Base-by-base conservation (phyloP, 23 tunicate genomes). In the Halocynthia aurantium region DNA sequence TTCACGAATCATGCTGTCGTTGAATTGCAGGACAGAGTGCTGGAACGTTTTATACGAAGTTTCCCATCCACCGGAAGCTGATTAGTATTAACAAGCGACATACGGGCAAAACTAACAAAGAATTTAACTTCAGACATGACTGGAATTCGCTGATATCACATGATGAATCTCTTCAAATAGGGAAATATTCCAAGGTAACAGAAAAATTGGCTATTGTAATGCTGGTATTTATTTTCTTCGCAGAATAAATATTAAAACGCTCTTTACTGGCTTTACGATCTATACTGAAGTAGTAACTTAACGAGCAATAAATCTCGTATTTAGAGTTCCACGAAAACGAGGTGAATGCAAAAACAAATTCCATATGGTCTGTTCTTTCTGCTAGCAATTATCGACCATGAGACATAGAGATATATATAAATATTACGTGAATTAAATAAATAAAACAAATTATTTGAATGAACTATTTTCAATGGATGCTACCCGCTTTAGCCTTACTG, bases 81-180 rank as follows among this genome's bases (percentile, higher is more conserved):
- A 90, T 90, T 78, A 90, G 96, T 73, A 90, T 90, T 17, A 90
- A 90, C 76, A 90, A 90, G 70, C 71, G 96, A 63, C 51, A 58
- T 55, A 90, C 96, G 15, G 96, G 96, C n/a, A 84, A 81, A 61
- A 90, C 96, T 11, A 90, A 90, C 89, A 90, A 90, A 70, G 96
- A 90, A 76, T 90, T 90, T 61, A 90, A 90, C 61, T 50, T 90
- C 20, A 62, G 96, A 52, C 96, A 90, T 51, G 96, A 90, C 53
- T 90, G 96, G 96, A 90, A 90, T 71, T 77, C 85, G 50, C 83
- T 90, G 63, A 66, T 90, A 17, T 85, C 86, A 20, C 62, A 90
- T 60, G 96, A 90, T 66, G 89, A 90, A 53, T 61, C 73, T 10
- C 67, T 90, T 52, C 72, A 19, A 22, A 76, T 90, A 79, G 87